These are phyloP conservation scores for Tenthredo livida DNA, from an alignment of 2,888 invertebrate species.

Conservation along the genomic window DNA sequence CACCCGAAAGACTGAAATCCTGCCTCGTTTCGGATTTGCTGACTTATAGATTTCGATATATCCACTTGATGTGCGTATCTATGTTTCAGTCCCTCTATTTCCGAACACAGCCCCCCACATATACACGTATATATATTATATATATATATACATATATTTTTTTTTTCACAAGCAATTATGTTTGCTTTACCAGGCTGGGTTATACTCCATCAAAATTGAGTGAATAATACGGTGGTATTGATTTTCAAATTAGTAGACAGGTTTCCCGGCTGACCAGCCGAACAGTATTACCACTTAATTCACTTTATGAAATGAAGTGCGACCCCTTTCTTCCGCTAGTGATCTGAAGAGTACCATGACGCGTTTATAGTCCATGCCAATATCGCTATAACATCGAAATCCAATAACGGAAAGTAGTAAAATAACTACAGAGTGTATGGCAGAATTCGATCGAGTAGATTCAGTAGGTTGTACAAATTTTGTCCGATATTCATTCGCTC, in stretches of 20 bases:
- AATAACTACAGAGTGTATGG: background rate
- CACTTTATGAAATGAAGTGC: slow-evolving; percentile 34
- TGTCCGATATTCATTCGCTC: background rate
- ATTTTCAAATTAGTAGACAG: slow-evolving; percentile 19
- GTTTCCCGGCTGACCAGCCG: background rate
- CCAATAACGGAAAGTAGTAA: slow-evolving; percentile 23
- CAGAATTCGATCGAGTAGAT: background rate
- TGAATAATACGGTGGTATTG: slow-evolving; percentile 28
- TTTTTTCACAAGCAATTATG: background rate
- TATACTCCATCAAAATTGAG: slow-evolving; percentile 25
- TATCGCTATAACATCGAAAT: slow-evolving; percentile 19
- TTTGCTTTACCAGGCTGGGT: background rate
- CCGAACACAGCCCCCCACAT: background rate
- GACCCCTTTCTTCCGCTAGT: slow-evolving; percentile 5
- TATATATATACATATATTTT: too few species aligned
- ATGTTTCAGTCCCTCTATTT: background rate
- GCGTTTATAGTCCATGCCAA: background rate
- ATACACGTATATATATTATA: background rate
- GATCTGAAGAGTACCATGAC: slow-evolving; percentile 12
- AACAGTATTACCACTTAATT: slow-evolving; percentile 31
- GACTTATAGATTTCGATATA: slow-evolving; percentile 6
- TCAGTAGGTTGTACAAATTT: background rate
- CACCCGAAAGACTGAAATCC: background rate
- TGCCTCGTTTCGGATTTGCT: background rate
- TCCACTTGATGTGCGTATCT: background rate